phyloP scores from a whole-genome alignment of 2,797 vertebrate species.

The Labeo calbasu region DNA sequence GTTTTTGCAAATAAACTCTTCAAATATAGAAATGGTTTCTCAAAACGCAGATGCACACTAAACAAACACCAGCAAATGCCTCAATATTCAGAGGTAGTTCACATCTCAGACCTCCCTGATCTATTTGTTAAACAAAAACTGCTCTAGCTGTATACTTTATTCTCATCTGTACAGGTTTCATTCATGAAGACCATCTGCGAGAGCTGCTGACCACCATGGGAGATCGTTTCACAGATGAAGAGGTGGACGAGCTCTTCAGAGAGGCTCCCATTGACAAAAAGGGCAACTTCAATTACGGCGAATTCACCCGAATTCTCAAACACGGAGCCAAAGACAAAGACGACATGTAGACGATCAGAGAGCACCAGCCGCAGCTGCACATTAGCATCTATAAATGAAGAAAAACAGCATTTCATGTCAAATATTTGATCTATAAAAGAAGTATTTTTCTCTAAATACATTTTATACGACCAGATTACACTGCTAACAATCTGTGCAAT shows the following conservation, averaged over 20 bases:
- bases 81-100: too few species aligned
- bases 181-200: slow-evolving; percentile 96
- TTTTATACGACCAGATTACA: not conserved
- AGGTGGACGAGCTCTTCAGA: slow-evolving; percentile 97
- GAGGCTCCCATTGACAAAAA: slow-evolving; percentile 98
- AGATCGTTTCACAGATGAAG: slow-evolving; percentile 96
- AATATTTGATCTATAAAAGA: not conserved
- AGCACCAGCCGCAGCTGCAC: not conserved
- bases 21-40: too few species aligned
- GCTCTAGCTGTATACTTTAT: not conserved
- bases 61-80: not conserved
- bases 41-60: too few species aligned
- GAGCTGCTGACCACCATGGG: slow-evolving; percentile 99
- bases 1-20: too few species aligned
- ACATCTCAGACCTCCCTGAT: not conserved
- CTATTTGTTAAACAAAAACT: not conserved
- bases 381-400: not conserved
- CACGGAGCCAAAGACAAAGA: slow-evolving; percentile 98
- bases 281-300: slow-evolving; percentile 98
- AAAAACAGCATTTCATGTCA: not conserved
- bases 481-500: not conserved
- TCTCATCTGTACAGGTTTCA: slow-evolving; percentile 80
- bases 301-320: slow-evolving; percentile 99
- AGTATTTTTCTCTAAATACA: not conserved
- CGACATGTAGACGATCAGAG: slow-evolving; percentile 76